Evolutionary conservation across 1,140 invertebrate genomes (phyloP).

Genomic region (Maniola jurtina): DNA sequence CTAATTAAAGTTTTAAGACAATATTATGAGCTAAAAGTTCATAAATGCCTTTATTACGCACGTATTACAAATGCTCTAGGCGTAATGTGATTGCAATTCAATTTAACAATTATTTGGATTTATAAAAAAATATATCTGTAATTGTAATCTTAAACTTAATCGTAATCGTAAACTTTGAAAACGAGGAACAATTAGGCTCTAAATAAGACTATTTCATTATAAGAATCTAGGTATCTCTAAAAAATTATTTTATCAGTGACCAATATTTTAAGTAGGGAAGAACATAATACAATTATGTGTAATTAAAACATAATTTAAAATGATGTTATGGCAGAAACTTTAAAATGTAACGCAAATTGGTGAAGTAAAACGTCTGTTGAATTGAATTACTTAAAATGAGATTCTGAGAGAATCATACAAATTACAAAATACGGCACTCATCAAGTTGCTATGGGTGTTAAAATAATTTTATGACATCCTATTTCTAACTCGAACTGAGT

Average conservation of each 20-base stretch:
- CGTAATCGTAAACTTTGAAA: no score
- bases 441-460: no score
- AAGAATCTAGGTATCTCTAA: not conserved
- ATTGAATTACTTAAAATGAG: no score
- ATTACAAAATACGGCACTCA: no score
- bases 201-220: not conserved
- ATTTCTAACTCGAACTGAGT: no score
- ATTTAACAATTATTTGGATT: not conserved
- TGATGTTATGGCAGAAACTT: no score
- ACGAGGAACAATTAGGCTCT: slow-evolving; percentile 58
- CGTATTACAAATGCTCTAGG: slow-evolving; percentile 16
- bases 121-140: slow-evolving; percentile 9
- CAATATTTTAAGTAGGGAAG: slow-evolving; percentile 17
- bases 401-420: no score
- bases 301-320: no score
- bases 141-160: slow-evolving; percentile 33
- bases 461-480: no score
- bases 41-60: slow-evolving; percentile 16
- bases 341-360: no score
- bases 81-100: slow-evolving; percentile 5
- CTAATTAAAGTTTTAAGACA: not conserved
- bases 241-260: slow-evolving; percentile 21
- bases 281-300: not conserved
- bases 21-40: slow-evolving; percentile 12
- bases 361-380: no score